phyloP scores from a whole-genome alignment of 2,888 invertebrate genomes.

The Xanthorhoe designata region DNA sequence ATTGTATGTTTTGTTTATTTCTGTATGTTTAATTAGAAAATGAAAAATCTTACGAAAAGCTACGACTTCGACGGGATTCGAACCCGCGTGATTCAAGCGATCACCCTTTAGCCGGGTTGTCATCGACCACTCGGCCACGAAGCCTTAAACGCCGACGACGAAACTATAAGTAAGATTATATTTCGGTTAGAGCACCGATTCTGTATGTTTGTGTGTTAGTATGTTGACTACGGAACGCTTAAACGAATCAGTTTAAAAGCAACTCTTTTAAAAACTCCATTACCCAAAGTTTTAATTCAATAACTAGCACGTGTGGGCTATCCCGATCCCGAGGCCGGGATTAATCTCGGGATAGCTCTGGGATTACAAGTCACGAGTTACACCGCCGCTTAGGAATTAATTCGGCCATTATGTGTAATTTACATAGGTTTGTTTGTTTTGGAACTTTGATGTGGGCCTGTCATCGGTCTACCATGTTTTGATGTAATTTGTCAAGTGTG shows the following conservation, averaged over 20 bases:
- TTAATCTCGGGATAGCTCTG: constrained; percentile 27
- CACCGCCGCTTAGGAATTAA: constrained; percentile 54
- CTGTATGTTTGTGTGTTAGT: too few species aligned
- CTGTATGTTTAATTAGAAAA: too few species aligned
- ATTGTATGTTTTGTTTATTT: too few species aligned
- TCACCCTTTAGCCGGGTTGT: too few species aligned
- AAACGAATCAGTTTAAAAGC: constrained; percentile 15
- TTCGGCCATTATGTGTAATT: constrained; percentile 54
- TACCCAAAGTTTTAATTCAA: constrained; percentile 53
- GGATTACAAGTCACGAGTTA: constrained; percentile 46
- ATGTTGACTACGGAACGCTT: too few species aligned
- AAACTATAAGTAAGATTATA: too few species aligned
- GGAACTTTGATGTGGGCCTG: constrained; percentile 27
- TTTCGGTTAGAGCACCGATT: too few species aligned
- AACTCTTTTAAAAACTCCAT: constrained; percentile 21
- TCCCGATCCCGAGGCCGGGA: constrained; percentile 31
- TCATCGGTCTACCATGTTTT: constrained; percentile 18
- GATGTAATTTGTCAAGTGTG: constrained; percentile 30
- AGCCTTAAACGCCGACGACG: too few species aligned
- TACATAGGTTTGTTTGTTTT: constrained; percentile 47
- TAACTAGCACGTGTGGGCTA: constrained; percentile 52
- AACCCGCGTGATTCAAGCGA: too few species aligned
- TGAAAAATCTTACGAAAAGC: too few species aligned
- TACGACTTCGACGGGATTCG: too few species aligned
- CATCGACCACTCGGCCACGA: too few species aligned